Evolutionary conservation across 2,113 vertebrate genomes (phyloP).

Genomic region (Chamaetylas fuelleborni): DNA sequence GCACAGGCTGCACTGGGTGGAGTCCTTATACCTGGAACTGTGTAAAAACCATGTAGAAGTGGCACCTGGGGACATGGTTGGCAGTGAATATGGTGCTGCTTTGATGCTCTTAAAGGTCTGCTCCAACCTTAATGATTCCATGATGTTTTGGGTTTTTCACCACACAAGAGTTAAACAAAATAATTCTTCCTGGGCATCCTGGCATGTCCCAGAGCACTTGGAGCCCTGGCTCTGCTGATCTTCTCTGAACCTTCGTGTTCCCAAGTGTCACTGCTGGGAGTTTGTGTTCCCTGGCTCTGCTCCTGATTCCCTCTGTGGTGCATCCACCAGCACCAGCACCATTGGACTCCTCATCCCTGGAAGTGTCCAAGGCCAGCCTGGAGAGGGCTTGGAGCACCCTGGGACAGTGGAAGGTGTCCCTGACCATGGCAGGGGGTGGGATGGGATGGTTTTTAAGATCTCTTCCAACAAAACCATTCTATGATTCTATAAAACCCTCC

Average conservation of each 20-base stretch:
- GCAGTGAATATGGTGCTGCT: not conserved
- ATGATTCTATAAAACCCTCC: not conserved
- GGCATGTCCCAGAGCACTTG: fast-evolving
- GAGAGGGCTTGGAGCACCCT: not conserved
- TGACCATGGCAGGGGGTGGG: not conserved
- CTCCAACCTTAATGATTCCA: not conserved
- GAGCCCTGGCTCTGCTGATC: not conserved
- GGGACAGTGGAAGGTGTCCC: not conserved
- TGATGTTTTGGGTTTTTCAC: not conserved
- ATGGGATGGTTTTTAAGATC: not conserved
- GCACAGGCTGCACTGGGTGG: not conserved
- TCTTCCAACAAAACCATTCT: not conserved
- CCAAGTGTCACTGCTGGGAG: fast-evolving
- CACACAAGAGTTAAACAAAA: not conserved
- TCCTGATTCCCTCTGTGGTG: fast-evolving
- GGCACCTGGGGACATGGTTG: not conserved
- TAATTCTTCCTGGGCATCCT: not conserved
- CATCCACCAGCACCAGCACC: not conserved
- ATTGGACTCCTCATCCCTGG: not conserved
- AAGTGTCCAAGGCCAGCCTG: not conserved
- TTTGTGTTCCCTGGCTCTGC: fast-evolving
- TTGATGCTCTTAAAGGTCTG: not conserved
- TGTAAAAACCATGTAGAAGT: not conserved
- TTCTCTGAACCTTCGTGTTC: not conserved
- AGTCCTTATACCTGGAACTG: not conserved